Evolutionary conservation across 2,797 vertebrate species (phyloP), one percentile per base, ranked within the genome.

Genomic region (Podarcis lilfordi): DNA sequence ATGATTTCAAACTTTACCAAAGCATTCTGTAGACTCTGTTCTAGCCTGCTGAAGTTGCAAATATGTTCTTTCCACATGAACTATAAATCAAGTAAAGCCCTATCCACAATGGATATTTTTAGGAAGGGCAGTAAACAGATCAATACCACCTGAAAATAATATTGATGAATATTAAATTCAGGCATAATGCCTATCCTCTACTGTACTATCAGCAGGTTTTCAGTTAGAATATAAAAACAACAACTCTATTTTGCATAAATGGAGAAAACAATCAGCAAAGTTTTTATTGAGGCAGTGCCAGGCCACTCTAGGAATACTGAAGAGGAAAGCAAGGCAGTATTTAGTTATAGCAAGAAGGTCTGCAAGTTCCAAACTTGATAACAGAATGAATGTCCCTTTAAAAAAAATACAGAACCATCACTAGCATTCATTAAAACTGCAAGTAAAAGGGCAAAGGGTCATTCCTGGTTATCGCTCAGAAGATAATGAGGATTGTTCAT

Each of bases 121-220:
- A 75, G 43, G 69, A 45, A 17, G 0, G 61, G 13, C 29, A 35
- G 4, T n/a, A 40, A 2, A 80, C 40, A 50, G 17, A 17, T 45
- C 1, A 13, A 25, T 85, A 92, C 23, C 13, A 88, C 7, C 8
- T 81, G 55, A 90, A 91, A 19, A 1, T 75, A 7, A 55, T 61
- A 75, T 8, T 90, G 69, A 77, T n/a, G 80, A 88, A 50, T 43
- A 82, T 85, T 29, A n/a, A 32, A 82, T 68, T 89, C 61, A 91
- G 1, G 0, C 68, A 43, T 45, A 59, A 77, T 32, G 5, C 61
- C 55, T 50, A 37, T 55, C 59, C 75, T 35, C 35, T 75, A 4
- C 83, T 66, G 0, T 61, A 85, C 86, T 55, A 69, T 61, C 0
- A 80, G 1, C 78, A 21, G 61, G 72, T 86, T 50, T 45, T 55